A percentile compares a stretch with the other conserved stretches of the same genome.
These are phyloP conservation scores for Orius laevigatus DNA, from an alignment of 1,140 invertebrate genomes.

Conservation along the genomic window DNA sequence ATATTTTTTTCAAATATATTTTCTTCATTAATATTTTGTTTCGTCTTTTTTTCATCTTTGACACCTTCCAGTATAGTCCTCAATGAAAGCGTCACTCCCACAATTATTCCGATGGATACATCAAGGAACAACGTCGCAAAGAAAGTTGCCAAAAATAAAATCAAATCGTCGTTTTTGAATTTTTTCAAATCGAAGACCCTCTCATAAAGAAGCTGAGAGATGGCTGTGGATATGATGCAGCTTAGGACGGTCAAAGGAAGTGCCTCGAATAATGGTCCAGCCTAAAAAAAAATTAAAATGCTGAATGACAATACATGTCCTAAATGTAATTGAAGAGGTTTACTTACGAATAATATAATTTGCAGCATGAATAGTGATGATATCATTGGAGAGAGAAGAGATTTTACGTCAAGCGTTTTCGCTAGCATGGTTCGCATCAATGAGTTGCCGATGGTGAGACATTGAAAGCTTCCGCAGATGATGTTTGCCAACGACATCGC, in stretches of 20 bases:
- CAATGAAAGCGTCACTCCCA: constrained; percentile 3
- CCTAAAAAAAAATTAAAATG: no score
- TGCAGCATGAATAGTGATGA: constrained; percentile 7
- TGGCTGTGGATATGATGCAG: constrained; percentile 8
- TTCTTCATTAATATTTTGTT: background rate
- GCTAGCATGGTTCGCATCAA: constrained; percentile 16
- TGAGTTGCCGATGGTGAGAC: constrained; percentile 14
- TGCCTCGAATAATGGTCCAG: constrained; percentile 11
- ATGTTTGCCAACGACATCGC: constrained; percentile 9
- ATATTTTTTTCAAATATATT: no score
- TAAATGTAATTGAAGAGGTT: no score
- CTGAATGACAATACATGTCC: no score
- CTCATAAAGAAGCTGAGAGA: constrained; percentile 8
- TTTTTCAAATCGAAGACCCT: no score
- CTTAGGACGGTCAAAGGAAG: constrained; percentile 10
- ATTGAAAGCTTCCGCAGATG: constrained; percentile 9
- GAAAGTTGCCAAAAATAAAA: constrained; percentile 6
- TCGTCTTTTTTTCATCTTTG: constrained; percentile 1
- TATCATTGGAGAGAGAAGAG: constrained; percentile 4
- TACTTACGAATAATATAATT: constrained; percentile 12
- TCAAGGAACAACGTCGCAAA: constrained; percentile 1
- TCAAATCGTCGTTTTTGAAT: no score
- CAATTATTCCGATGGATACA: constrained; percentile 7
- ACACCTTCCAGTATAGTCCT: background rate
- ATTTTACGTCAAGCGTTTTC: constrained; percentile 1